Conservation (phyloP, 64 coral and sea anemone species). For the Porites lutea region DNA sequence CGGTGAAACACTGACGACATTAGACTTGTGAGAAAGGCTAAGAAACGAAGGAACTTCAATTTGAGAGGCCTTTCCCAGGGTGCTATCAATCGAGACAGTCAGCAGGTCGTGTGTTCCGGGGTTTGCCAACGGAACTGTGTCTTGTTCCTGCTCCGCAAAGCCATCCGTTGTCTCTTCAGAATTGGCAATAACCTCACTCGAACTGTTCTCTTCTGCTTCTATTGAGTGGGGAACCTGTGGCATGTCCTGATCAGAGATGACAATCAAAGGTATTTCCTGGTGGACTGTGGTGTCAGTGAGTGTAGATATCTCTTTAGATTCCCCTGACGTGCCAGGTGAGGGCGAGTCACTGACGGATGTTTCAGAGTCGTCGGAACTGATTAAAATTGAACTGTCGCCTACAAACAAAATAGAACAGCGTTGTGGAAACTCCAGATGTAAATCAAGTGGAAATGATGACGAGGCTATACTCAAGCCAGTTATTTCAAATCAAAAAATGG, state of each 20-base stretch:
- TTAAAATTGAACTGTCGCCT: not conserved
- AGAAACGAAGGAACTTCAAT: not conserved
- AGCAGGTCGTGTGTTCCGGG: conserved; percentile 4
- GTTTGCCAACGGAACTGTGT: not conserved
- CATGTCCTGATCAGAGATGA: conserved; percentile 17
- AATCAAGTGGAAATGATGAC: too few species aligned
- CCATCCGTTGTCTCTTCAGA: not conserved
- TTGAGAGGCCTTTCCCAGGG: conserved; percentile 2
- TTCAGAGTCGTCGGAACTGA: conserved; percentile 5
- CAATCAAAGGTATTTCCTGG: not conserved
- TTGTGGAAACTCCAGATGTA: not conserved
- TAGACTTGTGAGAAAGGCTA: not conserved
- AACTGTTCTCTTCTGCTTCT: conserved; percentile 31
- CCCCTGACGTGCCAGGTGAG: conserved; percentile 8
- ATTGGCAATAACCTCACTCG: not conserved
- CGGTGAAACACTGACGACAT: not conserved
- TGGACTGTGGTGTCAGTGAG: not conserved
- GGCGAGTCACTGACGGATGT: conserved; percentile 3
- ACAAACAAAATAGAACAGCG: not conserved
- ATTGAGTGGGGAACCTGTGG: conserved; percentile 8
- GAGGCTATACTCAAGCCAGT: too few species aligned
- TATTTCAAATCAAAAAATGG: too few species aligned
- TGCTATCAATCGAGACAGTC: conserved; percentile 22
- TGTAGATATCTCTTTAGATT: not conserved
- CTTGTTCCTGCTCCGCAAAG: not conserved